Evolutionary conservation across 2,888 invertebrate species (phyloP).

Genomic region (Agapostemon virescens): DNA sequence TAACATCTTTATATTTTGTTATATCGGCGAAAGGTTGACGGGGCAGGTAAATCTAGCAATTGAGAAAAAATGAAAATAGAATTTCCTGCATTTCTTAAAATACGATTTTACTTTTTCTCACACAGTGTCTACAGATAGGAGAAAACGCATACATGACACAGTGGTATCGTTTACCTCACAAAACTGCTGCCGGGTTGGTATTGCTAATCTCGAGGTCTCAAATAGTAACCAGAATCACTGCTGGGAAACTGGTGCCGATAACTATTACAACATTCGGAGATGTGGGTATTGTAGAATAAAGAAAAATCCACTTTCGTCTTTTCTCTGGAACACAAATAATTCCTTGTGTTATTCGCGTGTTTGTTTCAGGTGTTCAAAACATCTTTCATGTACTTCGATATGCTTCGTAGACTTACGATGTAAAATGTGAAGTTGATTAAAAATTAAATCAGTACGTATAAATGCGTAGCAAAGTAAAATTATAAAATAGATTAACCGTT

Average conservation of each 20-base stretch:
- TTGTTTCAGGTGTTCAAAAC: constrained; percentile 42
- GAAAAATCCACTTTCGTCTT: not conserved
- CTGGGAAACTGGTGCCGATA: constrained; percentile 62
- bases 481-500: not conserved
- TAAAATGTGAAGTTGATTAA: not conserved
- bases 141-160: constrained; percentile 64
- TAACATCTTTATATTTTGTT: constrained; percentile 75
- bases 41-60: constrained; percentile 57
- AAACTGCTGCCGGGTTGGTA: constrained; percentile 51
- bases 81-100: not conserved
- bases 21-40: constrained; percentile 64
- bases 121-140: constrained; percentile 65
- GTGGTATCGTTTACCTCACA: constrained; percentile 64
- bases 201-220: constrained; percentile 64
- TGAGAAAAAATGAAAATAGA: too few relatives aligned
- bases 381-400: constrained; percentile 44
- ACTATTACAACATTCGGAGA: constrained; percentile 62
- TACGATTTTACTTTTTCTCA: not conserved
- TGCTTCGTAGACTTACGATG: constrained; percentile 37
- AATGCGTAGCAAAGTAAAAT: not conserved
- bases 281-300: constrained; percentile 52
- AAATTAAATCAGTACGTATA: not conserved
- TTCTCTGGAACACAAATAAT: not conserved
- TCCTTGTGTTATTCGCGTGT: not conserved
- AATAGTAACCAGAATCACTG: constrained; percentile 62